Percentiles rank a stretch among this genome's conserved stretches.
Conservation (phyloP, 2,797 vertebrate genomes). For the Cossypha caffra region DNA sequence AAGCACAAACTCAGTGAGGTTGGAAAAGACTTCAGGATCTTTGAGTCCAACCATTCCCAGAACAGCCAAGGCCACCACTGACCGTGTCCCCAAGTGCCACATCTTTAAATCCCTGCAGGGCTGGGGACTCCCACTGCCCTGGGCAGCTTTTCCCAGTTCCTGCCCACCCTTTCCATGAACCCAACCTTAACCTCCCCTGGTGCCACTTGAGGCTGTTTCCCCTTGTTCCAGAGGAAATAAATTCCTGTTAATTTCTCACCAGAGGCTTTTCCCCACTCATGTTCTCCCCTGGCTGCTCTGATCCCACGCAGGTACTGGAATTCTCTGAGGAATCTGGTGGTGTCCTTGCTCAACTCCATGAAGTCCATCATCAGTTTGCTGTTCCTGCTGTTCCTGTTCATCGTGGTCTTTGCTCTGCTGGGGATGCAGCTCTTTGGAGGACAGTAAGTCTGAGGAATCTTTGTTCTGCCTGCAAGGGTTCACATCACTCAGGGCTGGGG, state of each 20-base stretch:
- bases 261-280: neutral
- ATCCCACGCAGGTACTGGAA: conserved; percentile 88
- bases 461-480: neutral
- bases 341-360: conserved; percentile 97
- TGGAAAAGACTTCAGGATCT: neutral
- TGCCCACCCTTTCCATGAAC: neutral
- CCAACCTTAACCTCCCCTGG: neutral
- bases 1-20: neutral
- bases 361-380: conserved; percentile 97
- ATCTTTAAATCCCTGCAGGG: neutral
- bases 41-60: neutral
- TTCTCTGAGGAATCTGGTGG: conserved; percentile 93
- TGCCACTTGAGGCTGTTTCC: neutral
- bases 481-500: fast-evolving
- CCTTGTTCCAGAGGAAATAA: neutral
- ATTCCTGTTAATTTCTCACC: neutral
- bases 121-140: neutral
- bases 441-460: conserved; percentile 82
- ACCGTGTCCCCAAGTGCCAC: neutral
- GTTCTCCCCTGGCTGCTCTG: neutral
- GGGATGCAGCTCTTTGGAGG: conserved; percentile 99
- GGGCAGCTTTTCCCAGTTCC: neutral
- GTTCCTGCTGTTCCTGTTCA: conserved; percentile 97
- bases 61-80: neutral
- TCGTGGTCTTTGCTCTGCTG: conserved; percentile 94